phyloP scores from a whole-genome alignment of 2,888 invertebrate species.

The Lepetodrilus schrolli region DNA sequence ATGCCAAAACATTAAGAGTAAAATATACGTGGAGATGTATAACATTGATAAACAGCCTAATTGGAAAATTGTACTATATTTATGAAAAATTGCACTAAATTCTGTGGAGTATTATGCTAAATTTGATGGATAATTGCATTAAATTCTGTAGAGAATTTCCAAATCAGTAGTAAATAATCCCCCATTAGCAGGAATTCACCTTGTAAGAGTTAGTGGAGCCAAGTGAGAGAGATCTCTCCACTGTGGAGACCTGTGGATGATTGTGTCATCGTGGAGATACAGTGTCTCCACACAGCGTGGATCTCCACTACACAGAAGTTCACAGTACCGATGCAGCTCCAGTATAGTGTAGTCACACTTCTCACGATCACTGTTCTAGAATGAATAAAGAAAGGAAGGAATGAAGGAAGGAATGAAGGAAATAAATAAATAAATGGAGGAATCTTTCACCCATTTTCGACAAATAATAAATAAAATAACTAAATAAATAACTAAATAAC shows the following conservation, averaged over 20 bases:
- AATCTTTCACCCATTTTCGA: too few species aligned
- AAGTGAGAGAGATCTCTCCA: conserved; percentile 46
- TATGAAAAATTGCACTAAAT: too few species aligned
- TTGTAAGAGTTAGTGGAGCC: conserved; percentile 33
- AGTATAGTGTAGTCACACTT: conserved; percentile 66
- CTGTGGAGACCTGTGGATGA: conserved; percentile 45
- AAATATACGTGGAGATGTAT: too few species aligned
- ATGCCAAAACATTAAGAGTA: too few species aligned
- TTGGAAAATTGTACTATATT: too few species aligned
- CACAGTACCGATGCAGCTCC: conserved; percentile 64
- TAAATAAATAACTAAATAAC: too few species aligned
- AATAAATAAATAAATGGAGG: too few species aligned
- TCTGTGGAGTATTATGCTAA: too few species aligned
- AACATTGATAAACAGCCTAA: too few species aligned
- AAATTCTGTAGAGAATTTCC: background rate
- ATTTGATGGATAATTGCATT: too few species aligned
- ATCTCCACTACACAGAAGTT: conserved; percentile 63
- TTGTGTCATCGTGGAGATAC: conserved; percentile 52
- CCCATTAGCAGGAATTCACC: conserved; percentile 22
- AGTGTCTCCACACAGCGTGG: conserved; percentile 68
- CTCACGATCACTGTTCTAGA: conserved; percentile 60
- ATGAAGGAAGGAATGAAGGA: too few species aligned
- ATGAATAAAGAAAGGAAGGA: background rate
- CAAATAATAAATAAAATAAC: too few species aligned
- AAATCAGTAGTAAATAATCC: background rate